Evolutionary conservation across 2,113 vertebrate species (phyloP), one percentile per base, ranked within the genome.

Genomic region (Callithrix jacchus): DNA sequence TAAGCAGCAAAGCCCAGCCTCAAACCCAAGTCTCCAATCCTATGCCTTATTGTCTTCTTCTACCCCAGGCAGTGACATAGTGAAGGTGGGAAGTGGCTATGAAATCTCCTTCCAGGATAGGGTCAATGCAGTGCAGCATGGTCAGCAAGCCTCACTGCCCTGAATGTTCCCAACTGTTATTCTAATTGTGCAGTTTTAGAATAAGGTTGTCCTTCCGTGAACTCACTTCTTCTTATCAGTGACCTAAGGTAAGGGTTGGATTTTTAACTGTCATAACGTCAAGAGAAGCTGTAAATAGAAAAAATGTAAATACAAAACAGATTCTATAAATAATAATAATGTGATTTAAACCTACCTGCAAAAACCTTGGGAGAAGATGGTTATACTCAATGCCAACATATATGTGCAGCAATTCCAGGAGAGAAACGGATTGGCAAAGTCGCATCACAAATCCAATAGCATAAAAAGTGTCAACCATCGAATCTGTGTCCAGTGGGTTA

Each of bases 371-470:
- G 6, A 99, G 95, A 45, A 99, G 99, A 20, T 81, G 81, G 77
- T 98, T 98, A 94, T 99, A 98, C 92, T 99, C 99, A 56, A 99
- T 98, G 77, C 99, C 99, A 0, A 98, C 97, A 4, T 99, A 98
- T 12, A 99, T 99, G 84, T 99, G 99, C 95, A 99, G 98, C 54
- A 99, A 98, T 97, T 99, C 99, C 98, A 99, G 49, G 0, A 99
- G 8, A 21, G 99, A 99, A 23, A 99, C 77, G 94, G 99, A 98
- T 95, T 99, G 99, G 98, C 99, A 99, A 93, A 99, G 95, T 54
- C 98, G 98, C 99, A 99, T 99, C 94, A 99, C 99, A 3, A 99
- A 98, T 47, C 99, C 99, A 47, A 99, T 99, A 0, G 99, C 98
- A 97, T 99, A 99, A 97, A 99, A 99, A 0, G 99, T 99, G 97